Conservation (phyloP, 2,113 vertebrate species). For the Verasper variegatus region DNA sequence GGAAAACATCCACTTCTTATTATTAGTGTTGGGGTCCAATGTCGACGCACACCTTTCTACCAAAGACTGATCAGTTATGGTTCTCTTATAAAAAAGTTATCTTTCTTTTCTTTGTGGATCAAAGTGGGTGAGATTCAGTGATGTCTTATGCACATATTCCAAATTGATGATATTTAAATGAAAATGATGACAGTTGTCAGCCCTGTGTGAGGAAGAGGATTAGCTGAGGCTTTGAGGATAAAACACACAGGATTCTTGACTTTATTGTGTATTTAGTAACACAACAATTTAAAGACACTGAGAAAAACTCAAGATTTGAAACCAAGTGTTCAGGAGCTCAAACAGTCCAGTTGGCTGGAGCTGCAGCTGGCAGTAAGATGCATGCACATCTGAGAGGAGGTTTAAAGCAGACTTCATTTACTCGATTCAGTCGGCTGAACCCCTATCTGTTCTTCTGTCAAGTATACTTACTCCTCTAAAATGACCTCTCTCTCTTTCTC, state of each 20-base stretch:
- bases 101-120: no score
- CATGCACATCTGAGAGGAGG: background rate
- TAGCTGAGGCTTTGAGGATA: background rate
- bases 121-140: background rate
- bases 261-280: background rate
- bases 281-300: background rate
- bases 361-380: constrained; percentile 1
- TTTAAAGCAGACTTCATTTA: constrained; percentile 19
- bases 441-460: background rate
- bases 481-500: background rate
- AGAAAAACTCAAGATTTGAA: background rate
- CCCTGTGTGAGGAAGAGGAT: background rate
- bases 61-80: background rate
- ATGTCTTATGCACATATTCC: background rate
- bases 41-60: background rate
- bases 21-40: no score
- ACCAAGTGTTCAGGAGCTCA: background rate
- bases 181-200: background rate
- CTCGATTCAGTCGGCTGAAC: background rate
- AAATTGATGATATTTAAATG: background rate
- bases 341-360: background rate
- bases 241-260: background rate
- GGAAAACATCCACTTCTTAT: no score
- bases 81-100: no score
- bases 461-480: background rate